Base-by-base conservation (phyloP, 2,888 invertebrate species). In the Rhodophaea formosa region DNA sequence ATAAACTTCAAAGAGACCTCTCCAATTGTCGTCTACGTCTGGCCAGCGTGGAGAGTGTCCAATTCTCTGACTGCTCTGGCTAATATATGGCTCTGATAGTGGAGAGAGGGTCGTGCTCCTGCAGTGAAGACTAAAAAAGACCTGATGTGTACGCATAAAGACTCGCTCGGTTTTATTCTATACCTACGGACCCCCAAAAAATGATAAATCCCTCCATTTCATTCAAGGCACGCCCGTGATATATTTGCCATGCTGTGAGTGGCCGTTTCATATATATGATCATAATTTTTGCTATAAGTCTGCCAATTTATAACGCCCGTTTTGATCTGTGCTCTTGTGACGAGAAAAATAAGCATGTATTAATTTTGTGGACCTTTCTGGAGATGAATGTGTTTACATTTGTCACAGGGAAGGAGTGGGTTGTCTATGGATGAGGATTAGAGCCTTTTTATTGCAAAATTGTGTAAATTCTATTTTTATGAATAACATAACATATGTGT, bases 151-250 rank as follows among this genome's bases (percentile, higher is more conserved):
- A 23, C 2, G 2, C 35, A 1, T 10, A 2, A 10, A 35, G 39
- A 5, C n/a, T 6, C 39, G 39, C 39, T 10, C n/a, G 39, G n/a
- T 39, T n/a, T 6, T 8, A 5, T 10, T 8, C 39, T 39, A 7
- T 3, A 10, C 35, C 10, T 35, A 39, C 8, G 54, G 54, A 35
- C 16, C 45, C 45, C 54, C 35, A 46, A 56, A 56, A 43, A 12
- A 16, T 56, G 39, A 30, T 14, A 56, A 56, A 56, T 55, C 56
- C 49, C 14, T 29, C 49, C 42, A 56, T 43, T 56, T 42, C 56
- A 56, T 56, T 56, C 56, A 12, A 51, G 56, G 56, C 56, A 56
- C 56, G 56, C 56, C 49, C 23, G 12, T 47, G 56, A 56, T 43
- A 47, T 56, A 56, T 56, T 56, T 51, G 49, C 49, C 29, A 30